phyloP scores from a whole-genome alignment of 2,797 vertebrate species.

The Sciurus vulgaris region DNA sequence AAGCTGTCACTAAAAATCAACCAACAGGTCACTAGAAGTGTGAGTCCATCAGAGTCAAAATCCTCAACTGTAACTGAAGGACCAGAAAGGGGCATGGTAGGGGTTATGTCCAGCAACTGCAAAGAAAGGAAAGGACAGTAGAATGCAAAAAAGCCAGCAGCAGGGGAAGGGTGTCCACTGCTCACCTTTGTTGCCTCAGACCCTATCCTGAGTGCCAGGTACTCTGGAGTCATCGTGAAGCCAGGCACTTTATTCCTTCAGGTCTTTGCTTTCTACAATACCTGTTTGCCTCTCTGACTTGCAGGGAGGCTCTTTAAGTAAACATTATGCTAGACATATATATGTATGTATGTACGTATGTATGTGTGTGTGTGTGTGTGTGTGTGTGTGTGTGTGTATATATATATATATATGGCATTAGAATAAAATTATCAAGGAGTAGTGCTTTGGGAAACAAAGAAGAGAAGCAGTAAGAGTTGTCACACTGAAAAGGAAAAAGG shows the following conservation, averaged over 20 bases:
- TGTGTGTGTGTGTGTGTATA: too few species aligned
- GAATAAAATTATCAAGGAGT: slow-evolving; percentile 33
- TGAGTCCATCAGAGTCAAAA: slow-evolving; percentile 70
- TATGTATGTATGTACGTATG: too few species aligned
- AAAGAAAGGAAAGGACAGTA: neutral
- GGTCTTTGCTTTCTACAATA: slow-evolving; percentile 36
- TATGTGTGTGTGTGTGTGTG: too few species aligned
- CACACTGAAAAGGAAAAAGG: slow-evolving; percentile 23
- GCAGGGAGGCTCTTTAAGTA: slow-evolving; percentile 33
- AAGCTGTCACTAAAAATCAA: slow-evolving; percentile 79
- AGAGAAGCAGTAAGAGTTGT: slow-evolving; percentile 39
- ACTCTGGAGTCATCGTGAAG: neutral
- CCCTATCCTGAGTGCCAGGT: neutral
- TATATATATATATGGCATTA: too few species aligned
- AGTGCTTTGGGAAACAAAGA: slow-evolving; percentile 7
- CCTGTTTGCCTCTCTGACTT: slow-evolving; percentile 39
- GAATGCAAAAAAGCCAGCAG: neutral
- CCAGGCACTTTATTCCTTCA: neutral
- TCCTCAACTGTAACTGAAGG: slow-evolving; percentile 73
- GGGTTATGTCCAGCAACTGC: slow-evolving; percentile 36
- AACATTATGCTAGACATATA: neutral
- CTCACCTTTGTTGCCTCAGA: neutral
- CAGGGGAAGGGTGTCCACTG: neutral
- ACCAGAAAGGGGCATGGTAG: neutral
- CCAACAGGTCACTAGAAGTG: slow-evolving; percentile 74